A percentile compares a stretch with the other conserved stretches of the same genome.
phyloP scores from a whole-genome alignment of 1,140 invertebrate species.

The Penaeus indicus region DNA sequence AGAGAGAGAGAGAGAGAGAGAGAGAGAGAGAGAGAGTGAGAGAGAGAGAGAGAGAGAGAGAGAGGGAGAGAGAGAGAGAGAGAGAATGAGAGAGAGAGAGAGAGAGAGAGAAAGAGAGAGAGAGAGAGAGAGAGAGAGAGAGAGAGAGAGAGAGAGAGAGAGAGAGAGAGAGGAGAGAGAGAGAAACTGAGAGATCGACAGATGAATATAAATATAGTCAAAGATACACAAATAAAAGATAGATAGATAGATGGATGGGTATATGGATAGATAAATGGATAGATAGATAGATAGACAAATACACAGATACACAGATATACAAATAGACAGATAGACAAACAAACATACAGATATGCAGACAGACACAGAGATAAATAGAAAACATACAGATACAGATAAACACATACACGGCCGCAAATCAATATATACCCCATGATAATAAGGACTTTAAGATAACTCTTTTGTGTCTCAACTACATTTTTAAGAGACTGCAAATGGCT shows the following conservation, averaged over 20 bases:
- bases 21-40: neutral
- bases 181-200: neutral
- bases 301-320: too few relatives aligned
- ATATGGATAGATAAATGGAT: too few relatives aligned
- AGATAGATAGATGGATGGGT: neutral
- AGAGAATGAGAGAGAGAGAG: neutral
- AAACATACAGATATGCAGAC: too few relatives aligned
- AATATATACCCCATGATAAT: too few relatives aligned
- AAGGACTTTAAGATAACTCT: too few relatives aligned
- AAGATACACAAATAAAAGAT: neutral
- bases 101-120: neutral
- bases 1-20: neutral
- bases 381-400: too few relatives aligned
- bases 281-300: too few relatives aligned
- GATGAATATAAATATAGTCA: neutral
- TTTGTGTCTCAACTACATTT: too few relatives aligned
- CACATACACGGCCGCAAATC: too few relatives aligned
- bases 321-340: too few relatives aligned
- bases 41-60: neutral
- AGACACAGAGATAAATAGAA: too few relatives aligned
- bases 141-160: slow-evolving; percentile 1
- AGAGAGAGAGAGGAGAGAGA: neutral
- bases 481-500: too few relatives aligned
- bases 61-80: neutral
- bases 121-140: neutral